Percentiles rank a stretch among this genome's conserved stretches.
phyloP scores from a whole-genome alignment of 2,888 invertebrate genomes.

The Catotricha subobsoleta region DNA sequence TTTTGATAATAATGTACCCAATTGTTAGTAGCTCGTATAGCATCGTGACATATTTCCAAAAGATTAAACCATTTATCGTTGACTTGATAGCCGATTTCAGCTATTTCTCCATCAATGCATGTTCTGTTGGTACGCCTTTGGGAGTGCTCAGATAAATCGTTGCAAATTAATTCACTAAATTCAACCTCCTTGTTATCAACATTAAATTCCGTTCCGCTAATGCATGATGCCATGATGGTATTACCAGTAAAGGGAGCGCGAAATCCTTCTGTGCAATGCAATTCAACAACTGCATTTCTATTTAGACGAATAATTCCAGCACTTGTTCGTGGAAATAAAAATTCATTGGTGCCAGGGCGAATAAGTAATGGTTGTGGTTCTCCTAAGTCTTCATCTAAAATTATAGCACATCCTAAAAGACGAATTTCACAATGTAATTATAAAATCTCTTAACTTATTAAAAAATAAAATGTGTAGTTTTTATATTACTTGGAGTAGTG shows the following conservation, averaged over 20 bases:
- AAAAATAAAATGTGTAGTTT: no score
- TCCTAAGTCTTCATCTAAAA: conserved; percentile 28
- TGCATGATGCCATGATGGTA: conserved; percentile 3
- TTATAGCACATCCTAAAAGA: conserved; percentile 30
- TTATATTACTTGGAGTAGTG: no score
- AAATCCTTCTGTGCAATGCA: conserved; percentile 16
- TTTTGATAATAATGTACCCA: conserved; percentile 28
- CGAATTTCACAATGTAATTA: no score
- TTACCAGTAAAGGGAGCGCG: conserved; percentile 10
- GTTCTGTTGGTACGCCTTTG: conserved; percentile 16
- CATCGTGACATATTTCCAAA: conserved; percentile 29
- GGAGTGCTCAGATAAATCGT: conserved; percentile 17
- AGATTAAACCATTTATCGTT: conserved; percentile 9
- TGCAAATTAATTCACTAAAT: conserved; percentile 21
- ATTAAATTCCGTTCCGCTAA: conserved; percentile 11
- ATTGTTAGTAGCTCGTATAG: conserved; percentile 21
- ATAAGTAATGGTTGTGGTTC: conserved; percentile 42
- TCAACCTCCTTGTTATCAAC: conserved; percentile 14
- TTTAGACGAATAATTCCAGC: conserved; percentile 19
- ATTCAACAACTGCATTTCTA: conserved; percentile 19
- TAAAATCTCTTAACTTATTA: no score
- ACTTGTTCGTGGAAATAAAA: conserved; percentile 18
- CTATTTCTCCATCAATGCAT: conserved; percentile 20
- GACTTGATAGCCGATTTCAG: conserved; percentile 27
- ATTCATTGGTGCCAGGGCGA: conserved; percentile 21